Percentiles rank a stretch among this genome's conserved stretches.
phyloP scores from a whole-genome alignment of 2,797 vertebrate species.

The Sternarchorhynchus goeldii region DNA sequence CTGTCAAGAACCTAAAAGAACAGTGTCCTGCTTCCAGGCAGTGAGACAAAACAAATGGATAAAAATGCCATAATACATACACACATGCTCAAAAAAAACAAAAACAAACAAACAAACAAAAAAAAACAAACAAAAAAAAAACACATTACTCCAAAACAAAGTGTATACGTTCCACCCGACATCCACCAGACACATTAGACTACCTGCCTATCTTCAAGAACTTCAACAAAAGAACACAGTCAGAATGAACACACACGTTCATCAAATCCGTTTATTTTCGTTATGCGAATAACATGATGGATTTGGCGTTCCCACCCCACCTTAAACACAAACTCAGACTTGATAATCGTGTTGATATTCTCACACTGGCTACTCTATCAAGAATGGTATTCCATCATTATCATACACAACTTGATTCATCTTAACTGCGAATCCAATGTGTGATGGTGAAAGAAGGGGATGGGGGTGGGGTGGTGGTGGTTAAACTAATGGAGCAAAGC shows the following conservation, averaged over 20 bases:
- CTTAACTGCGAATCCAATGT: slow-evolving; percentile 28
- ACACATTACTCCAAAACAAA: no score
- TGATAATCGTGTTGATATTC: slow-evolving; percentile 26
- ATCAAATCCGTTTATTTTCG: slow-evolving; percentile 52
- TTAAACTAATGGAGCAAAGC: slow-evolving; percentile 15
- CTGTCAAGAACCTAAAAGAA: no score
- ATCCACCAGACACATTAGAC: no score
- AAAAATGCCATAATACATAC: no score
- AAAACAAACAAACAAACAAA: no score
- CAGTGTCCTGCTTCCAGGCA: no score
- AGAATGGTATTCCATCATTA: slow-evolving; percentile 12
- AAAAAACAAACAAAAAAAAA: no score
- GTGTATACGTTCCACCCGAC: no score
- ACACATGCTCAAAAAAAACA: no score
- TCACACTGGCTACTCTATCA: slow-evolving; percentile 20
- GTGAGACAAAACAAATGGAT: no score
- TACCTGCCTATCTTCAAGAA: neutral
- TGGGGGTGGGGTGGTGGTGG: neutral
- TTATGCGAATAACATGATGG: slow-evolving; percentile 58
- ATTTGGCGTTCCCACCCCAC: slow-evolving; percentile 16
- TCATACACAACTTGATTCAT: slow-evolving; percentile 21
- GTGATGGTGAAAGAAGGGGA: neutral
- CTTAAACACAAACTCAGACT: slow-evolving; percentile 30
- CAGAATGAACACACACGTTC: slow-evolving; percentile 32
- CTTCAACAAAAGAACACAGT: slow-evolving; percentile 26